A percentile compares a stretch with the other conserved stretches of the same genome.
Conservation (phyloP, 2,888 invertebrate genomes). For the Drosophila quinaria region DNA sequence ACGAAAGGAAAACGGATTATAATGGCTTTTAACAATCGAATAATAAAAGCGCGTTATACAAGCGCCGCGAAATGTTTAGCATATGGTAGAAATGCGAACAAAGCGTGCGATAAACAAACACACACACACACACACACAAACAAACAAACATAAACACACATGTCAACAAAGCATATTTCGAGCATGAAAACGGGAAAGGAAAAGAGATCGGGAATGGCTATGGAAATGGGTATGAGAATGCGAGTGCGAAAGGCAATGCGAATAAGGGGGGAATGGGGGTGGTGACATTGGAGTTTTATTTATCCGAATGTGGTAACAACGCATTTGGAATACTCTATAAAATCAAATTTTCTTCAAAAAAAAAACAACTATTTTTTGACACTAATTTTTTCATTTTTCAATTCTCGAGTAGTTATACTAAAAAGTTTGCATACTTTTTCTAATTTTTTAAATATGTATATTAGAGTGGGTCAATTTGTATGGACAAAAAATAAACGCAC, state of each 20-base stretch:
- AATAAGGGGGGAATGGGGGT: slow-evolving; percentile 10
- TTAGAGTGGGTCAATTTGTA: too few relatives aligned
- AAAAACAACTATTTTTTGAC: too few relatives aligned
- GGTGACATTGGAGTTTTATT: neutral
- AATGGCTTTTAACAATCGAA: slow-evolving; percentile 52
- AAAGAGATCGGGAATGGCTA: slow-evolving; percentile 11
- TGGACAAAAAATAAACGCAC: too few relatives aligned
- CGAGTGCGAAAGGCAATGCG: slow-evolving; percentile 31
- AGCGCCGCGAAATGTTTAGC: slow-evolving; percentile 65
- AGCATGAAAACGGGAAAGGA: slow-evolving; percentile 48
- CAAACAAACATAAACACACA: slow-evolving; percentile 39
- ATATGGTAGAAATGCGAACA: slow-evolving; percentile 65
- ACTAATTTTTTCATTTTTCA: too few relatives aligned
- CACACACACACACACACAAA: slow-evolving; percentile 16
- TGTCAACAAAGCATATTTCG: slow-evolving; percentile 60
- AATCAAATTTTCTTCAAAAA: too few relatives aligned
- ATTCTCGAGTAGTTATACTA: too few relatives aligned
- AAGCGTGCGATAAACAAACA: slow-evolving; percentile 62
- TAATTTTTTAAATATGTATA: too few relatives aligned
- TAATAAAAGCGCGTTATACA: slow-evolving; percentile 56
- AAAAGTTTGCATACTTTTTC: too few relatives aligned
- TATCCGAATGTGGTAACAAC: neutral
- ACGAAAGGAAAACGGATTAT: slow-evolving; percentile 66
- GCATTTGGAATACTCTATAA: neutral
- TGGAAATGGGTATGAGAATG: slow-evolving; percentile 38